Conservation (phyloP, 2,888 invertebrate genomes). For the Nudaria mundana region DNA sequence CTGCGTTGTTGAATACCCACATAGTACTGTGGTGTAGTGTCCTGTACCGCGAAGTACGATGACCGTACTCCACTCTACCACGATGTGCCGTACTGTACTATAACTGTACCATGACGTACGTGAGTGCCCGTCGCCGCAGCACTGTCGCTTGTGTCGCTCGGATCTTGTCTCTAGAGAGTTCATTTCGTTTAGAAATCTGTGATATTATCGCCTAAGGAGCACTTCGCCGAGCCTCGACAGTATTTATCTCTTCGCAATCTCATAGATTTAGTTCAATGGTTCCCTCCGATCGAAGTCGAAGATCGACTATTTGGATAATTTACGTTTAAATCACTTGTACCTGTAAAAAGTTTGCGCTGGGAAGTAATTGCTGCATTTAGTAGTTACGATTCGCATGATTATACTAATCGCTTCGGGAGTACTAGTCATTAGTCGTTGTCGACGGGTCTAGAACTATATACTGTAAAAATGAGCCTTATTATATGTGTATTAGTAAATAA, state of each 20-base stretch:
- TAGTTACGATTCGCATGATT: slow-evolving; percentile 39
- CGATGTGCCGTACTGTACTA: background rate
- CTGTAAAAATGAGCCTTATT: slow-evolving; percentile 8
- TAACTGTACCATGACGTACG: too few relatives aligned
- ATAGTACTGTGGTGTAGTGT: background rate
- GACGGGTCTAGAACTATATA: slow-evolving; percentile 8
- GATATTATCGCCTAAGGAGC: slow-evolving; percentile 77
- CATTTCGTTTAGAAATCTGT: slow-evolving; percentile 69
- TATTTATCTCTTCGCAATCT: slow-evolving; percentile 43
- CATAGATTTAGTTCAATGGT: slow-evolving; percentile 44
- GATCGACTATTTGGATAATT: too few relatives aligned
- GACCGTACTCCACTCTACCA: background rate
- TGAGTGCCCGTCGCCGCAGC: background rate
- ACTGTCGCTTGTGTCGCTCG: background rate
- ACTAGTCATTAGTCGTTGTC: slow-evolving; percentile 47
- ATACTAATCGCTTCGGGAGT: slow-evolving; percentile 45
- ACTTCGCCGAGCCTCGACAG: slow-evolving; percentile 23
- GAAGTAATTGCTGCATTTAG: slow-evolving; percentile 50
- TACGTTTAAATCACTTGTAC: too few relatives aligned
- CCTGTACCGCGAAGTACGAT: background rate
- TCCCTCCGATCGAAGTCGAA: slow-evolving; percentile 4
- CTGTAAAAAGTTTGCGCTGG: slow-evolving; percentile 31
- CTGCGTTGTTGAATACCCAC: background rate
- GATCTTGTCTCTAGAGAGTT: slow-evolving; percentile 29
- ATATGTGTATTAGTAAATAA: background rate